Evolutionary conservation across 2,113 vertebrate species (phyloP).

Genomic region (Cygnus buccinator): DNA sequence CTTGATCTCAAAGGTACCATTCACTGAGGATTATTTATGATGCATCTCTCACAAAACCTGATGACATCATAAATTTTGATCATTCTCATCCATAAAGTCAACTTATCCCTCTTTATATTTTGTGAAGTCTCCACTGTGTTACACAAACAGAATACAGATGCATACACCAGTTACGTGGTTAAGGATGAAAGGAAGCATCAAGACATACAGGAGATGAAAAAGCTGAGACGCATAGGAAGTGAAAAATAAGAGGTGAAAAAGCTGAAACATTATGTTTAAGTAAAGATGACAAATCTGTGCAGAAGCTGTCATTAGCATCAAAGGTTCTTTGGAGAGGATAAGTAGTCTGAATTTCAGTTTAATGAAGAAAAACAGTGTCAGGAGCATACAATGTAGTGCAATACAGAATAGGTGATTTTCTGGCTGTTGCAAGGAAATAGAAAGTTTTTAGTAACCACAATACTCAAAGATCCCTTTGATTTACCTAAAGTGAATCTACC

Average conservation of each 20-base stretch:
- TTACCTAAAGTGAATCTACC: not conserved
- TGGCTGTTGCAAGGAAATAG: not conserved
- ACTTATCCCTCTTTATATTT: not conserved
- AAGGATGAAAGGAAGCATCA: not conserved
- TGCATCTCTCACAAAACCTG: not conserved
- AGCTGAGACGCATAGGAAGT: not conserved
- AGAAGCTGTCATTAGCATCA: not conserved
- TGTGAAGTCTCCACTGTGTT: not conserved
- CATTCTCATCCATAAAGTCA: not conserved
- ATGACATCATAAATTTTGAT: not conserved
- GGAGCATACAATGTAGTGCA: accelerated
- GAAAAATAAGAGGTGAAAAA: not conserved
- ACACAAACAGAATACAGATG: not conserved
- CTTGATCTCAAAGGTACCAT: not conserved
- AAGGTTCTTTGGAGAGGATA: not conserved
- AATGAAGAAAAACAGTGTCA: not conserved
- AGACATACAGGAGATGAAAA: not conserved
- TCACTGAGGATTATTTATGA: not conserved
- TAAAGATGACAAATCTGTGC: not conserved
- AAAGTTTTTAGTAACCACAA: not conserved
- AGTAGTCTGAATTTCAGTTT: not conserved
- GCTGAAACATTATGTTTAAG: not conserved
- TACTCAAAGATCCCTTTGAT: not conserved
- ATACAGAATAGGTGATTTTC: not conserved
- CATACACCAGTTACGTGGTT: not conserved